Conservation (phyloP, 2,797 vertebrate species). For the Echiichthys vipera region DNA sequence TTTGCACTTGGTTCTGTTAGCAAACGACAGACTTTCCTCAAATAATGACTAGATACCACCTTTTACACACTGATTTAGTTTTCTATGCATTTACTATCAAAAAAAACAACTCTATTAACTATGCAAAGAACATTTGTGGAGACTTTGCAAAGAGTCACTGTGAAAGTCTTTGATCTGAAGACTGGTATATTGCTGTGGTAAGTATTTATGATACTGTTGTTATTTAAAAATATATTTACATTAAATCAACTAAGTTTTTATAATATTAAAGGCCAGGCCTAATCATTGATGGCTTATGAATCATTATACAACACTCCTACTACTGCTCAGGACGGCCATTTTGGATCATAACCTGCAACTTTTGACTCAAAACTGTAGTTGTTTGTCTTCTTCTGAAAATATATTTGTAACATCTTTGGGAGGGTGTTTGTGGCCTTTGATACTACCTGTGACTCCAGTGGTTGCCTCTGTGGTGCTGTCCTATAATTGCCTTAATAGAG, state of each 20-base stretch:
- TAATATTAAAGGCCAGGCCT: conserved; percentile 45
- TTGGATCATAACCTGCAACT: conserved; percentile 63
- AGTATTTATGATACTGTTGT: conserved; percentile 67
- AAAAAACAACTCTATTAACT: conserved; percentile 75
- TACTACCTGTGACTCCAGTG: conserved; percentile 72
- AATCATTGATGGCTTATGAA: conserved; percentile 50
- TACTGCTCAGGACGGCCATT: conserved; percentile 74
- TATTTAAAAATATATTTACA: conserved; percentile 61
- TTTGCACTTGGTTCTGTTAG: conserved; percentile 70
- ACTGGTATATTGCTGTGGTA: conserved; percentile 60
- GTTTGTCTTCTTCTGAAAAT: conserved; percentile 53
- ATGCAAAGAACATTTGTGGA: conserved; percentile 74
- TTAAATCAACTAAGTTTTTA: conserved; percentile 57
- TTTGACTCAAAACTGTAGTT: conserved; percentile 58
- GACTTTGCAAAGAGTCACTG: conserved; percentile 61
- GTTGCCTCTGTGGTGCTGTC: conserved; percentile 81
- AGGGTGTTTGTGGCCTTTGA: conserved; percentile 76
- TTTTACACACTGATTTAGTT: conserved; percentile 65
- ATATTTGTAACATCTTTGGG: conserved; percentile 58
- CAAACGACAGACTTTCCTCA: conserved; percentile 50
- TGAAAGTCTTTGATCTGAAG: conserved; percentile 64
- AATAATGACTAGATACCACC: conserved; percentile 53
- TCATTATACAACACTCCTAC: conserved; percentile 51
- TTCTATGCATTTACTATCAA: conserved; percentile 62
- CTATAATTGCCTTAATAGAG: conserved; percentile 80